Evolutionary conservation across 1,140 invertebrate genomes (phyloP).

Genomic region (Drosophila bifasciata): DNA sequence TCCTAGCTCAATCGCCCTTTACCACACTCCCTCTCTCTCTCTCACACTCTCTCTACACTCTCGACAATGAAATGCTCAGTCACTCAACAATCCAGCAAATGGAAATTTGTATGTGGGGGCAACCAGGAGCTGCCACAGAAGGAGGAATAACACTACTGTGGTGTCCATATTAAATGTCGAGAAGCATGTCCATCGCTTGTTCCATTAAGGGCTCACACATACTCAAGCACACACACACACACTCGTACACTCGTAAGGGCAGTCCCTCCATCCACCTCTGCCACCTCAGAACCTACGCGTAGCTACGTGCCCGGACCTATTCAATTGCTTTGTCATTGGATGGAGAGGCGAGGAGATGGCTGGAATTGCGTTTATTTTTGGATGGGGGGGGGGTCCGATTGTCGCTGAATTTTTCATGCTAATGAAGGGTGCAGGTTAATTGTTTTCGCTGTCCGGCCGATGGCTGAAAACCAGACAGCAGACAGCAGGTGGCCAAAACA

Average conservation of each 20-base stretch:
- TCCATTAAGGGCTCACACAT: conserved; percentile 14
- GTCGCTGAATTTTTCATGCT: conserved; percentile 58
- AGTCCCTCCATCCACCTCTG: no score
- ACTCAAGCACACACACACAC: no score
- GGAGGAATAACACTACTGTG: neutral
- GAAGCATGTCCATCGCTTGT: conserved; percentile 22
- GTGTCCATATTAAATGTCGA: conserved; percentile 44
- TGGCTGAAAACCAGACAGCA: conserved; percentile 4
- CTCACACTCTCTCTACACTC: no score
- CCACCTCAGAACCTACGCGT: conserved; percentile 13
- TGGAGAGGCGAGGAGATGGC: no score
- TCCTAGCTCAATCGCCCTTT: no score
- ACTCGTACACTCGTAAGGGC: no score
- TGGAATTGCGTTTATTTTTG: conserved; percentile 12
- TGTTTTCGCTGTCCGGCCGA: conserved; percentile 33
- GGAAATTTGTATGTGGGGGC: conserved; percentile 2
- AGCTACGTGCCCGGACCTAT: conserved; percentile 32
- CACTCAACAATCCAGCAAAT: conserved; percentile 27
- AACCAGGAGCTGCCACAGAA: neutral
- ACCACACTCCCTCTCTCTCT: no score
- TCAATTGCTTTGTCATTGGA: conserved; percentile 38
- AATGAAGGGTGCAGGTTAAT: conserved; percentile 65
- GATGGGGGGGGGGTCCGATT: no score
- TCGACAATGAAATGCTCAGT: conserved; percentile 43
- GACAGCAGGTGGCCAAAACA: conserved; percentile 27